Evolutionary conservation across 2,797 vertebrate genomes (phyloP), one percentile per base, ranked within the genome.

Genomic region (Esox lucius): DNA sequence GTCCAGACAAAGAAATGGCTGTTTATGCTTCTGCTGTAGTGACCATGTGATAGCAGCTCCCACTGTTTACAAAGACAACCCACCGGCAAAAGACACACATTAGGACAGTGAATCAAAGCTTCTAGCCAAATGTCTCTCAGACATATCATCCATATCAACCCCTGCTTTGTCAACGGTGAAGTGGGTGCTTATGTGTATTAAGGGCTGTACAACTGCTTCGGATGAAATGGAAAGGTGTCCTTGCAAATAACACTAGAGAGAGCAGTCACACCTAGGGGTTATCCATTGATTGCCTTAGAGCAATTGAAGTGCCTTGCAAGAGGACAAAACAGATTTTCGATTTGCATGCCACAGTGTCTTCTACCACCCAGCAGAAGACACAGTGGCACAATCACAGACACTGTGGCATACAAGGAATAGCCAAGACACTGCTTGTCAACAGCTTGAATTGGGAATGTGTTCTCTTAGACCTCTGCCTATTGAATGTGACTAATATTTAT

Each of bases 11-110:
- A 85, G 75, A 68, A 33, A 33, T 42, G 33, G 77, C 75, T 87
- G 81, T 85, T 87, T 86, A 86, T 87, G 76, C 84, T 78, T 78
- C 76, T 70, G 56, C 59, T 69, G 51, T 71, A 68, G 71, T 79
- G 77, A 78, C 80, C 79, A 86, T 87, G 83, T 83, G 83, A 85
- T 82, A 75, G 80, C 77, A 76, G 64, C 73, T 75, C 66, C 75
- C 85, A 83, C 80, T 86, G 88, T 91, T 90, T 91, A 88, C 84
- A 89, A 78, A 85, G 80, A 83, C 65, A 33, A 48, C 19, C 22
- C 33, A 31, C 31, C 71, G 61, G 53, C 56, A 61, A 49, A 75
- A 69, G 49, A 66, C 46, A n/a, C 53, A 49, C 53, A 51, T 74
- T 72, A 56, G 53, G 53, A 22, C 6, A n/a, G 53, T 11, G 53